phyloP scores from a whole-genome alignment of 2,113 vertebrate species.

The Rhodinocichla rosea region DNA sequence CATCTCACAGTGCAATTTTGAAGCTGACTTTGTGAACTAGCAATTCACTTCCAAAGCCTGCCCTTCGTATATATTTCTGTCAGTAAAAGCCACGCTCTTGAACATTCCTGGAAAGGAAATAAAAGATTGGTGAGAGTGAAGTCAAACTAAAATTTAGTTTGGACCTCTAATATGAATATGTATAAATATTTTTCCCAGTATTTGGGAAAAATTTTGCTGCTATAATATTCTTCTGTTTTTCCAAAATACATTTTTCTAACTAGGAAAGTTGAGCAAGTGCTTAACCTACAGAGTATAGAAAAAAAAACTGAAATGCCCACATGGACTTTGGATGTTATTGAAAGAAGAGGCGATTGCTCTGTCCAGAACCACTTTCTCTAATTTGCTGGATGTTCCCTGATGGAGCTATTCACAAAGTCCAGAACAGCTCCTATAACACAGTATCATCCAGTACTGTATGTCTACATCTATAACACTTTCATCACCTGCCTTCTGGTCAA shows the following conservation, averaged over 20 bases:
- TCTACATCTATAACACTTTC: not conserved
- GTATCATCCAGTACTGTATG: too few species aligned
- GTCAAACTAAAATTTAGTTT: not conserved
- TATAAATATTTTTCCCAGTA: not conserved
- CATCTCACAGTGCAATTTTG: not conserved
- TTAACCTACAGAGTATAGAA: not conserved
- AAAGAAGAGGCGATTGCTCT: not conserved
- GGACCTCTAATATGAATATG: not conserved
- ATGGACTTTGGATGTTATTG: not conserved
- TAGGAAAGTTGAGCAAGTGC: not conserved
- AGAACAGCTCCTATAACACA: not conserved
- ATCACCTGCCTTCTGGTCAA: not conserved
- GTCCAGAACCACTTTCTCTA: not conserved
- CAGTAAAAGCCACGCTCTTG: not conserved
- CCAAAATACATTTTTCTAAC: not conserved
- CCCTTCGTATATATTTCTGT: not conserved
- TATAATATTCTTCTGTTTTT: not conserved
- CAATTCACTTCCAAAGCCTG: not conserved
- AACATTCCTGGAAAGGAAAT: not conserved
- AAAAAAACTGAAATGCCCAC: not conserved
- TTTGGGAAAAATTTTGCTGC: not conserved
- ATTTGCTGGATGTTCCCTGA: not conserved
- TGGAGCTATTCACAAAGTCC: not conserved
- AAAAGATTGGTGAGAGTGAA: not conserved
- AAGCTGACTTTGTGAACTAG: not conserved